Conservation (phyloP, 1,140 invertebrate species). For the Laupala kohalensis region DNA sequence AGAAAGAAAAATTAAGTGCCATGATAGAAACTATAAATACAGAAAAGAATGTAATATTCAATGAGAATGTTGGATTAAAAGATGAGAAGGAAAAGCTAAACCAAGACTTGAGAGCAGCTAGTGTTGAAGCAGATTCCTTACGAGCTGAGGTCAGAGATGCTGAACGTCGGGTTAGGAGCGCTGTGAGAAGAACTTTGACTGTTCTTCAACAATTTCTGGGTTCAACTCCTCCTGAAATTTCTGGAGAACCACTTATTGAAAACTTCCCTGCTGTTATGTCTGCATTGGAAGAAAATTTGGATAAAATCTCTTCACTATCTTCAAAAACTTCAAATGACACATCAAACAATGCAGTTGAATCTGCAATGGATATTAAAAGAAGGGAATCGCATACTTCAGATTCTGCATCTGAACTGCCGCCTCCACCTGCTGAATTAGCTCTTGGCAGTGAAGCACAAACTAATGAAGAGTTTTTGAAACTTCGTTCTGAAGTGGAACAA, state of each 20-base stretch:
- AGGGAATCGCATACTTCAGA: not conserved
- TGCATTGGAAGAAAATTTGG: not conserved
- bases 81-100: slow-evolving; percentile 1
- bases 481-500: not conserved
- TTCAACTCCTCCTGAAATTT: not conserved
- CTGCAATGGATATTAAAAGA: not conserved
- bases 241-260: not conserved
- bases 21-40: not conserved
- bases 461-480: not conserved
- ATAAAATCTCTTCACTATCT: not conserved
- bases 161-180: not conserved
- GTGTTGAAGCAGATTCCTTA: not conserved
- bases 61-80: not conserved
- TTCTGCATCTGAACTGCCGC: not conserved
- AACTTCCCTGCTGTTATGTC: not conserved
- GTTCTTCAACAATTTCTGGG: not conserved
- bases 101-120: not conserved
- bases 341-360: not conserved
- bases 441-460: not conserved
- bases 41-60: not conserved
- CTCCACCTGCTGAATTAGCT: not conserved
- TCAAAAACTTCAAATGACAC: not conserved
- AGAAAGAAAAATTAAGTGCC: not conserved
- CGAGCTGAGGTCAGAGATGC: not conserved
- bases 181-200: not conserved